A percentile compares a stretch with the other conserved stretches of the same genome.
These are phyloP conservation scores for Hydropsyche betteni DNA, from an alignment of 2,888 invertebrate genomes.

Conservation along the genomic window DNA sequence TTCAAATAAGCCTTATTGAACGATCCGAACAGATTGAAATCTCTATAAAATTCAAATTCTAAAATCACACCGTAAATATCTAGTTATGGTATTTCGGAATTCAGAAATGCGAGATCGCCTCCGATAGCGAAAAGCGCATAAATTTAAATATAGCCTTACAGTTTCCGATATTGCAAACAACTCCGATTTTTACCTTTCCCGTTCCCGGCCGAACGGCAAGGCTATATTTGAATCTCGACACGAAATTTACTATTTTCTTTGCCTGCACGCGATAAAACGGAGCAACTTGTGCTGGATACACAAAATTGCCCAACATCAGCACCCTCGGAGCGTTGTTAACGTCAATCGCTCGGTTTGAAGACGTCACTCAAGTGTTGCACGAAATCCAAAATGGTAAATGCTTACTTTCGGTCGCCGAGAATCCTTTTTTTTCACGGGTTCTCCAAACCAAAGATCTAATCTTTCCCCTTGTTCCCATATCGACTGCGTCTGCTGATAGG, in stretches of 20 bases:
- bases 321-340: not conserved
- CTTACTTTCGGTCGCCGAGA: constrained; percentile 20
- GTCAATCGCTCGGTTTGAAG: not conserved
- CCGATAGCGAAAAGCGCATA: no score
- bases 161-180: no score
- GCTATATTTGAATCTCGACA: not conserved
- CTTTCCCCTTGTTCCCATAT: constrained; percentile 78
- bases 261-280: not conserved
- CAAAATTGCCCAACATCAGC: no score
- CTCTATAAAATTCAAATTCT: no score
- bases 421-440: constrained; percentile 54
- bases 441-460: constrained; percentile 74
- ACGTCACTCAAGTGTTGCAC: not conserved
- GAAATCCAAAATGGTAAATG: not conserved
- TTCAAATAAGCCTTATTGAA: no score
- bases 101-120: no score
- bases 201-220: not conserved
- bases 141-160: no score
- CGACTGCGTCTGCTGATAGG: constrained; percentile 80
- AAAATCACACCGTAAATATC: no score
- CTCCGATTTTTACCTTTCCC: no score
- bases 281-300: not conserved
- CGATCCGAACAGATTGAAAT: no score
- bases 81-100: no score
- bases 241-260: not conserved